phyloP scores from a whole-genome alignment of 2,113 vertebrate species.

The Myiopsitta monachus region DNA sequence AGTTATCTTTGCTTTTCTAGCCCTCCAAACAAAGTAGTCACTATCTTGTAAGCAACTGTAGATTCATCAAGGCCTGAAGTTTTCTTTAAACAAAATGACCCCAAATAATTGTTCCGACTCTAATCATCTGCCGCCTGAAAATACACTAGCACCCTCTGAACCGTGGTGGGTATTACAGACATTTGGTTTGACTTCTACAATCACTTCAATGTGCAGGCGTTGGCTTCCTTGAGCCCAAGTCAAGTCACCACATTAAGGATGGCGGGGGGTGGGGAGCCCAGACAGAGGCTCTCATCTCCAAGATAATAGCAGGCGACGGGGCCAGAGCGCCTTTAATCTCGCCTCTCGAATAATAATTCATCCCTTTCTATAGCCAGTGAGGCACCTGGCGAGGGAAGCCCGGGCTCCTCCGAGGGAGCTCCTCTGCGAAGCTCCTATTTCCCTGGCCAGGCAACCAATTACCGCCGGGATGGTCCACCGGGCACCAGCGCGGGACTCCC shows the following conservation, averaged over 20 bases:
- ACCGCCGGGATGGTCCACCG: not conserved
- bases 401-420: not conserved
- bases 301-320: not conserved
- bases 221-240: not conserved
- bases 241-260: not conserved
- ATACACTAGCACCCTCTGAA: not conserved
- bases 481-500: slow-evolving; percentile 25
- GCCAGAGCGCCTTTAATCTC: not conserved
- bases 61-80: not conserved
- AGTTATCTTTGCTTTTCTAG: slow-evolving; percentile 49
- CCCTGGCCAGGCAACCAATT: not conserved
- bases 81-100: not conserved
- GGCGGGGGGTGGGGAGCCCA: not conserved
- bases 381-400: slow-evolving; percentile 16
- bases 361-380: not conserved
- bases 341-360: not conserved
- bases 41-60: not conserved
- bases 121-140: not conserved
- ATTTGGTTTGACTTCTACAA: slow-evolving; percentile 31
- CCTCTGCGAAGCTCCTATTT: not conserved
- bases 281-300: not conserved
- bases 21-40: slow-evolving; percentile 3
- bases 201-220: slow-evolving; percentile 9
- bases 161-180: not conserved
- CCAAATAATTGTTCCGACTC: not conserved